Conservation (phyloP, 2,113 vertebrate genomes). For the Gallinago paraguaiae region DNA sequence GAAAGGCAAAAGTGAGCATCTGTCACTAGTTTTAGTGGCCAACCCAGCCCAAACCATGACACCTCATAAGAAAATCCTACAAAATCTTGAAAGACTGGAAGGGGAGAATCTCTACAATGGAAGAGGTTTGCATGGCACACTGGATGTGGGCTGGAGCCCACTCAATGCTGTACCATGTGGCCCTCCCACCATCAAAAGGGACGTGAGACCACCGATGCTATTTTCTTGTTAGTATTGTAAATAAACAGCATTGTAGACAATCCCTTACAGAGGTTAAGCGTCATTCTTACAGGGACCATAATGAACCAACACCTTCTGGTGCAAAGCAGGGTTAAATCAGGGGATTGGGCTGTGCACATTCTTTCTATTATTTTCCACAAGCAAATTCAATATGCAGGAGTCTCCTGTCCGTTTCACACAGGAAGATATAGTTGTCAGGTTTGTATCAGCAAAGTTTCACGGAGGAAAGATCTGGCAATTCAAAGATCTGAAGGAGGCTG, state of each 20-base stretch:
- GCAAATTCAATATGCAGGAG: background rate
- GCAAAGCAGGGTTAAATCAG: background rate
- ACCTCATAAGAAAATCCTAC: background rate
- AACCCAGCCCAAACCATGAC: background rate
- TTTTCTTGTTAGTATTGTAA: background rate
- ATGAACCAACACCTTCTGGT: background rate
- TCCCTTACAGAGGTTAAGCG: background rate
- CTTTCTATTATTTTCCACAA: background rate
- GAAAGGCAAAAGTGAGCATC: background rate
- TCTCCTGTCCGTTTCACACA: background rate
- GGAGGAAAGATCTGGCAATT: background rate
- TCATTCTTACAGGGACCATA: background rate
- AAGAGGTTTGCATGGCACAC: background rate
- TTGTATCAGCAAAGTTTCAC: fast-evolving
- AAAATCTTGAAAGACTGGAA: background rate
- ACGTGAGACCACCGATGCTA: background rate
- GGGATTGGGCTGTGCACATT: fast-evolving
- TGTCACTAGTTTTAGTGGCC: background rate
- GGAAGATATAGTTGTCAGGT: background rate
- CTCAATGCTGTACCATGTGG: background rate
- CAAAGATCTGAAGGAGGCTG: background rate
- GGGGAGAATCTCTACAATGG: background rate
- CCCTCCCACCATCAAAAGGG: background rate
- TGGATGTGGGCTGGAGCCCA: fast-evolving
- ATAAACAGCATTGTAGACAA: background rate